Conservation (phyloP, 2,888 invertebrate species). For the Brachyptera putata region DNA sequence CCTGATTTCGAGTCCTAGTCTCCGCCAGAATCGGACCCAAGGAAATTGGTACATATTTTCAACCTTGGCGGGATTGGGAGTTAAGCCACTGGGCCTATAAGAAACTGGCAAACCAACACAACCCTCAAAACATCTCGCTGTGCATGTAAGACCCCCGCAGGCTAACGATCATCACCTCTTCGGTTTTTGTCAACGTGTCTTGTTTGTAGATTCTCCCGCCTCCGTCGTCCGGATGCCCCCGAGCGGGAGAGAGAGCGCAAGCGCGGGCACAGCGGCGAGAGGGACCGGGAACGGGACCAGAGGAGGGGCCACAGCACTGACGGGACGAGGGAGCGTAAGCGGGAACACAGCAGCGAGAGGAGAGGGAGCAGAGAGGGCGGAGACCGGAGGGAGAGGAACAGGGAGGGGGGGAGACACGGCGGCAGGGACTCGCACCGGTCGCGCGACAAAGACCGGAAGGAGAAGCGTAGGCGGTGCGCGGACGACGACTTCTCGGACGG, state of each 20-base stretch:
- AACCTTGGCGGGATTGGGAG: too few relatives aligned
- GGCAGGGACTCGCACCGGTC: slow-evolving; percentile 40
- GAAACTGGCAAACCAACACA: too few relatives aligned
- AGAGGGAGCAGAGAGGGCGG: slow-evolving; percentile 36
- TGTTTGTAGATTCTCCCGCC: slow-evolving; percentile 32
- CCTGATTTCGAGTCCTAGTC: too few relatives aligned
- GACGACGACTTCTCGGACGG: slow-evolving; percentile 42
- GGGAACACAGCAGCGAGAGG: slow-evolving; percentile 33
- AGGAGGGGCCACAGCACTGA: slow-evolving; percentile 36
- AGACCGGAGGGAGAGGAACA: slow-evolving; percentile 34
- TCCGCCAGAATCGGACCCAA: too few relatives aligned
- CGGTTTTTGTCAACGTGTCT: too few relatives aligned
- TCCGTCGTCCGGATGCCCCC: slow-evolving; percentile 29
- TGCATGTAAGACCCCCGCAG: too few relatives aligned
- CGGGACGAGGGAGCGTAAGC: slow-evolving; percentile 41
- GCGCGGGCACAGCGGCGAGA: slow-evolving; percentile 29
- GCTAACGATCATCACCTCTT: too few relatives aligned
- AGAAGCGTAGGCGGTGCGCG: not conserved
- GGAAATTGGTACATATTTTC: too few relatives aligned
- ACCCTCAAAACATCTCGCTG: too few relatives aligned
- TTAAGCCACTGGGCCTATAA: too few relatives aligned
- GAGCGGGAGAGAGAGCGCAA: slow-evolving; percentile 39
- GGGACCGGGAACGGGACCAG: slow-evolving; percentile 32
- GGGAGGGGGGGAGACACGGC: slow-evolving; percentile 40
- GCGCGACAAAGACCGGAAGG: slow-evolving; percentile 37